These are phyloP conservation scores for Hydractinia echinata DNA, from an alignment of 30 jellyfish, hydroid and myxozoan species.

Conservation along the genomic window DNA sequence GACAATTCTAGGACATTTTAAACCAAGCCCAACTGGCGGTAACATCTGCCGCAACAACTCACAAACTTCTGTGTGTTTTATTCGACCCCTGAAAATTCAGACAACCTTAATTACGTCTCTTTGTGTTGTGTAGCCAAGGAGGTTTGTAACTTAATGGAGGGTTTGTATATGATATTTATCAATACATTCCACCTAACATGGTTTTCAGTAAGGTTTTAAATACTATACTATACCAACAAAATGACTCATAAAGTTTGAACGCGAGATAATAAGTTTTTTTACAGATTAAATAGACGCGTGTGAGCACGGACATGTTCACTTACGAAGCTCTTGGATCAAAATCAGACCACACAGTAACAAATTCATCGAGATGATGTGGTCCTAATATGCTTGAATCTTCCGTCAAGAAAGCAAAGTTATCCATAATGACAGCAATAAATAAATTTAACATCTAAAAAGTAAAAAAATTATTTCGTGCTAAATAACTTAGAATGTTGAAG, in stretches of 20 bases:
- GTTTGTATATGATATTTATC: too few relatives aligned
- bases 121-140: too few relatives aligned
- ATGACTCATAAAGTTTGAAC: too few relatives aligned
- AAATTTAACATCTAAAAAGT: slow-evolving; percentile 36
- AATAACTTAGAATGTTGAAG: neutral
- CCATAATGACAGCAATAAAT: slow-evolving; percentile 50
- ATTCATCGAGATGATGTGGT: slow-evolving; percentile 47
- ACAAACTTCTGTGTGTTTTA: slow-evolving; percentile 47
- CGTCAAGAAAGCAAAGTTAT: slow-evolving; percentile 44
- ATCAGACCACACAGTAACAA: slow-evolving; percentile 49
- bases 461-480: neutral
- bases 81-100: slow-evolving; percentile 32
- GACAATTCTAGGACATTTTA: slow-evolving; percentile 36
- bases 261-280: too few relatives aligned
- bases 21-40: slow-evolving; percentile 52
- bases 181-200: too few relatives aligned
- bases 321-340: slow-evolving; percentile 45
- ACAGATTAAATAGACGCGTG: too few relatives aligned
- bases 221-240: too few relatives aligned
- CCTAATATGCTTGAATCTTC: slow-evolving; percentile 47
- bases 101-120: too few relatives aligned
- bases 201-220: too few relatives aligned
- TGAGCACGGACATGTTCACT: neutral
- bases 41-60: slow-evolving; percentile 44
- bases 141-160: too few relatives aligned